These are phyloP conservation scores for Leptopilina drosophilae DNA, from an alignment of 2,888 invertebrate species.

Conservation along the genomic window DNA sequence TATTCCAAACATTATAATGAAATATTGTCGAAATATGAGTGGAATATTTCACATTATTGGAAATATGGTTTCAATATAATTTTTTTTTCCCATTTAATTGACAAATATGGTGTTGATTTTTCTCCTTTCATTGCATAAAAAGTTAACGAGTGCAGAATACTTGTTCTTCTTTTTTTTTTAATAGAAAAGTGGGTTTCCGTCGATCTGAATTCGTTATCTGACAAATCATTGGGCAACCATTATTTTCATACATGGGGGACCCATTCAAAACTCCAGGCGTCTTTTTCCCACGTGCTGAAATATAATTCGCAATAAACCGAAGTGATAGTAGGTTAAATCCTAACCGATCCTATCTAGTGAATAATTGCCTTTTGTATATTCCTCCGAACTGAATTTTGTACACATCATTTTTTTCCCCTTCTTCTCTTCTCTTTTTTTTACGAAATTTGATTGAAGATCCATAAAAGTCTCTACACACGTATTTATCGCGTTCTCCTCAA, in stretches of 20 bases:
- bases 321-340: constrained; percentile 75
- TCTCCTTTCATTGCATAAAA: constrained; percentile 50
- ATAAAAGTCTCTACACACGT: neutral
- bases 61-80: too few species aligned
- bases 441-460: too few species aligned
- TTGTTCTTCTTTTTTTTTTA: constrained; percentile 49
- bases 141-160: constrained; percentile 50
- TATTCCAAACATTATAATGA: too few species aligned
- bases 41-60: too few species aligned
- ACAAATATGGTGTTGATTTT: constrained; percentile 37
- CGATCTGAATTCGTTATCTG: constrained; percentile 72
- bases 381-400: constrained; percentile 3
- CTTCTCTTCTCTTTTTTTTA: too few species aligned
- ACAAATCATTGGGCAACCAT: constrained; percentile 75
- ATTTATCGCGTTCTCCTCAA: too few species aligned
- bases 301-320: constrained; percentile 74
- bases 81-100: constrained; percentile 28
- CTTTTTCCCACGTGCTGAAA: constrained; percentile 74
- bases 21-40: too few species aligned
- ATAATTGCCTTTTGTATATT: constrained; percentile 66
- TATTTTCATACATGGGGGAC: constrained; percentile 69
- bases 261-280: constrained; percentile 68
- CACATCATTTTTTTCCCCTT: neutral
- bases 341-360: constrained; percentile 70
- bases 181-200: constrained; percentile 75